Evolutionary conservation across 2,797 vertebrate genomes (phyloP).

Genomic region (Ptychadena robeensis): DNA sequence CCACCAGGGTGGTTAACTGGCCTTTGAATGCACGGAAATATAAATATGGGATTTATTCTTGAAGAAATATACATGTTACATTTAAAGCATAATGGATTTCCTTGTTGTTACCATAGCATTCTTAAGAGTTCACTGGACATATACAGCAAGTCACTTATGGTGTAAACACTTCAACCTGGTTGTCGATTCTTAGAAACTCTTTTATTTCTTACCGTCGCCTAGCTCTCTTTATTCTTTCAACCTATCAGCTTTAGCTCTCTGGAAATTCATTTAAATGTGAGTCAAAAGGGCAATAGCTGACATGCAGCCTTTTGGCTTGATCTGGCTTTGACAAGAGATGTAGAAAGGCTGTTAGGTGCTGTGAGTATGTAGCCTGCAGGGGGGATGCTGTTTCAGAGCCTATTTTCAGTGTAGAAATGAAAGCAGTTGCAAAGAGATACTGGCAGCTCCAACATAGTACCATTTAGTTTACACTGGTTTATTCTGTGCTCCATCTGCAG

Average conservation of each 20-base stretch:
- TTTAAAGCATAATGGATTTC: not conserved
- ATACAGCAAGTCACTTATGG: slow-evolving; percentile 1
- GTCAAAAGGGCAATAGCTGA: slow-evolving; percentile 50
- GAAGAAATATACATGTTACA: not conserved
- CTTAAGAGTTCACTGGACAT: slow-evolving; percentile 2
- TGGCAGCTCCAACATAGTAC: slow-evolving; percentile 17
- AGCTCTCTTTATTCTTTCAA: not conserved
- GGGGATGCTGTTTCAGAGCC: slow-evolving; percentile 26
- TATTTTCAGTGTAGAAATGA: slow-evolving; percentile 31
- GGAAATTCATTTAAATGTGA: slow-evolving; percentile 40
- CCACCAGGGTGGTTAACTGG: too few species aligned
- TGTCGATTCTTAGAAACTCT: not conserved
- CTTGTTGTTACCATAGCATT: slow-evolving; percentile 13
- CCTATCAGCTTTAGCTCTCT: slow-evolving; percentile 21
- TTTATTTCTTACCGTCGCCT: slow-evolving; percentile 8
- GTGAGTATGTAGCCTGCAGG: slow-evolving; percentile 38
- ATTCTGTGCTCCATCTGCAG: slow-evolving; percentile 6
- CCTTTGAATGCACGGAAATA: too few species aligned
- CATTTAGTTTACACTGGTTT: slow-evolving; percentile 12
- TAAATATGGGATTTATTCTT: too few species aligned
- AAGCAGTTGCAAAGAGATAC: slow-evolving; percentile 32
- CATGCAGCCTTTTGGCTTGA: slow-evolving; percentile 46
- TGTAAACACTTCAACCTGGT: slow-evolving; percentile 12
- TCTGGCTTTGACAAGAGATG: slow-evolving; percentile 39
- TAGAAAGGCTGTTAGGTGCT: slow-evolving; percentile 25